Base-by-base conservation (phyloP, 2,797 vertebrate genomes). In the Leptodactylus fallax region DNA sequence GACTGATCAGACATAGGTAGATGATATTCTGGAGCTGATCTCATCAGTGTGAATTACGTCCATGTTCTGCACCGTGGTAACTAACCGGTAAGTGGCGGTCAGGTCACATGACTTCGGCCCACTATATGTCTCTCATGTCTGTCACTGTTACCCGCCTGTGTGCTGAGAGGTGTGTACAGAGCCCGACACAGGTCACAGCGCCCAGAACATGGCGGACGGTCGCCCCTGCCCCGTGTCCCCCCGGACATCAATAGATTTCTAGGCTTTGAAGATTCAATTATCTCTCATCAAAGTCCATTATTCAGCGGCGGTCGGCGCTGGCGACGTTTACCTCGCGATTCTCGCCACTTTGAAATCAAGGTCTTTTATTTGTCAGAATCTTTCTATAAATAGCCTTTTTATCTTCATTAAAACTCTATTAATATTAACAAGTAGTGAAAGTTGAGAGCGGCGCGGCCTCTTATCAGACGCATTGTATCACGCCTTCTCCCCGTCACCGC, bases 231-330 rank as follows among this genome's bases (percentile, higher is more conserved):
- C 36, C 0, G 4, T 63, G 79, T 65, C 36, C 45, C 9, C 9
- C 3, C 10, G 14, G 71, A 84, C 83, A 76, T 76, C 11, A 84
- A 53, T n/a, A 27, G 12, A 58, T 61, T 45, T 21, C 23, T 19
- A 49, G 55, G 7, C 56, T 74, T 84, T 76, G 71, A 84, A 76
- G 83, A 60, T 51, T 13, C 55, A 76, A 76, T 84, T 84, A 84
- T 76, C 55, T 76, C 25, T 84, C 69, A 84, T 84, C 69, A 84
- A 60, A 49, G 83, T 23, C 56, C 53, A 74, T 84, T 76, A 72
- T 84, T 61, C 36, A 49, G 69, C 6, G 45, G 45, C 47, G 61
- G 61, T 49, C 14, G 56, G 56, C 56, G 56, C 12, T 3, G 13
- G 6, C 1, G 49, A 17, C 81, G 1, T 72, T 56, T 71, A n/a